phyloP scores from a whole-genome alignment of 2,888 invertebrate species.

The Gastrophysa polygoni region DNA sequence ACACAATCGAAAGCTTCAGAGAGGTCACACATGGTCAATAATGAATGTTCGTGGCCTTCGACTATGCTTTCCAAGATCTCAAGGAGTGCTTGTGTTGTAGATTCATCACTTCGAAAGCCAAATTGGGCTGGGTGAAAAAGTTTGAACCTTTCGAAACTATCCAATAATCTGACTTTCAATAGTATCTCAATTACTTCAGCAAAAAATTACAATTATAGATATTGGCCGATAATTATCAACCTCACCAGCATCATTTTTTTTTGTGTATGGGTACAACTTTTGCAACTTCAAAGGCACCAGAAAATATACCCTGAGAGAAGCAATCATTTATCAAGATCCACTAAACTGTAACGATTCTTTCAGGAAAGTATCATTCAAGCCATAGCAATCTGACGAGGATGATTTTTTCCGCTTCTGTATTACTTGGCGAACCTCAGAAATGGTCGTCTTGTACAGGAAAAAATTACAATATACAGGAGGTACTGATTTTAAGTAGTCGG shows the following conservation, averaged over 20 bases:
- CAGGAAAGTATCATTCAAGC: constrained; percentile 7
- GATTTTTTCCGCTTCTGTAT: constrained; percentile 4
- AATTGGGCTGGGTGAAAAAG: too few species aligned
- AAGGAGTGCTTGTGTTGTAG: too few species aligned
- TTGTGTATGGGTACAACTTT: constrained; percentile 17
- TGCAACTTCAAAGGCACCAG: constrained; percentile 8
- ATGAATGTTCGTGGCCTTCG: too few species aligned
- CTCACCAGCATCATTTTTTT: constrained; percentile 8
- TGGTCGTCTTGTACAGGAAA: constrained; percentile 5
- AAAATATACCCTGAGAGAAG: constrained; percentile 12
- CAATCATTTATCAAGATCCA: constrained; percentile 8
- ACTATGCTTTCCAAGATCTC: too few species aligned
- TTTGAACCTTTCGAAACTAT: constrained; percentile 10
- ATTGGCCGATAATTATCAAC: constrained; percentile 16
- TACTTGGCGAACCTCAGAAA: constrained; percentile 4
- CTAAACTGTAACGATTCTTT: background rate
- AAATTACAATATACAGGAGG: constrained; percentile 5
- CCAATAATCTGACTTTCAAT: constrained; percentile 11
- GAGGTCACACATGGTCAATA: too few species aligned
- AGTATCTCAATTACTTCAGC: constrained; percentile 11
- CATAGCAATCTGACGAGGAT: constrained; percentile 9
- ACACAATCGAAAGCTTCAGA: too few species aligned
- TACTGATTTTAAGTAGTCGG: constrained; percentile 5
- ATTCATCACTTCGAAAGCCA: too few species aligned
- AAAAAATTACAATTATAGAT: constrained; percentile 15